Evolutionary conservation across 2,888 invertebrate genomes (phyloP).

Genomic region (Trilocha varians): DNA sequence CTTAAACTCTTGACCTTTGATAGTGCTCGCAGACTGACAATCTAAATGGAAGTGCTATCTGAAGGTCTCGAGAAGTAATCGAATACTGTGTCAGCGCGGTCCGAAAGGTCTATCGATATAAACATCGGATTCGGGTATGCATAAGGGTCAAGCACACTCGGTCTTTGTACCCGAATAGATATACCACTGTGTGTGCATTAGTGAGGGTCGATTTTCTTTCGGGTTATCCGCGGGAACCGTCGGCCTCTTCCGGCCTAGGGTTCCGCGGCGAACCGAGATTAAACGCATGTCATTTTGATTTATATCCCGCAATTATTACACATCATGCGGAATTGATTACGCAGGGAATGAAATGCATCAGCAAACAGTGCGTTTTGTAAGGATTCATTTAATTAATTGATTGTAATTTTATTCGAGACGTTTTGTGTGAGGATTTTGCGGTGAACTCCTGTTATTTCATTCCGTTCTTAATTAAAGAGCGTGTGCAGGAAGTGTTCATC

Average conservation of each 20-base stretch:
- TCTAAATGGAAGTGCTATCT: neutral
- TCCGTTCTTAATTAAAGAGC: too few relatives aligned
- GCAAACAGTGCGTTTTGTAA: slow-evolving; percentile 23
- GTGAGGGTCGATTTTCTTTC: slow-evolving; percentile 52
- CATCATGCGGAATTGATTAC: slow-evolving; percentile 12
- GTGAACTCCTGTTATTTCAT: too few relatives aligned
- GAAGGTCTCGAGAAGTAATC: slow-evolving; percentile 17
- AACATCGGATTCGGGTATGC: slow-evolving; percentile 22
- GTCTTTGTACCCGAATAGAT: slow-evolving; percentile 58
- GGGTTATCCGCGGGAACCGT: slow-evolving; percentile 30
- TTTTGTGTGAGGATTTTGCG: too few relatives aligned
- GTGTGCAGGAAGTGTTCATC: too few relatives aligned
- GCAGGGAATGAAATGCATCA: slow-evolving; percentile 18
- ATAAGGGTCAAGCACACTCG: slow-evolving; percentile 55
- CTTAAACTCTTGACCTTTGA: neutral
- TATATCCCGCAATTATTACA: slow-evolving; percentile 53
- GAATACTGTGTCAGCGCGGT: slow-evolving; percentile 23
- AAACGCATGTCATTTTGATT: slow-evolving; percentile 66
- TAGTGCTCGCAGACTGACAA: neutral
- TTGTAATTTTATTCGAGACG: too few relatives aligned
- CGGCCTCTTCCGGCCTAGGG: slow-evolving; percentile 39
- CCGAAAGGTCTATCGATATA: slow-evolving; percentile 24
- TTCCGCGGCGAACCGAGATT: slow-evolving; percentile 42
- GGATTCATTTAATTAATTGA: slow-evolving; percentile 15
- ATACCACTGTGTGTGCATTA: slow-evolving; percentile 60